Base-by-base conservation (phyloP, 1,140 invertebrate species). In the Ooceraea biroi region DNA sequence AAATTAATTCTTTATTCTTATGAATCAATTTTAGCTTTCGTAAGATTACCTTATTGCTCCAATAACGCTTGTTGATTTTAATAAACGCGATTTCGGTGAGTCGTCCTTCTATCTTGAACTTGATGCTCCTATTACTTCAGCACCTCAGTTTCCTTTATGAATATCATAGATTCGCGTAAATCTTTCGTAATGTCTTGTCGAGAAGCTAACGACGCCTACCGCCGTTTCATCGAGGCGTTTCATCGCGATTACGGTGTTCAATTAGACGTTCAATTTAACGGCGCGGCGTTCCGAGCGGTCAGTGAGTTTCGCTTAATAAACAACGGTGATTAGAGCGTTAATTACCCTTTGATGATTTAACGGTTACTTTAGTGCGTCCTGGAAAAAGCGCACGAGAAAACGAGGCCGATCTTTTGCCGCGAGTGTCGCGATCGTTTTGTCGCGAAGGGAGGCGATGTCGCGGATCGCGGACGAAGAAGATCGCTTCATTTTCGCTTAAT, bases 401-500 rank as follows among this genome's bases (percentile, higher is more conserved):
- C 65, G 65, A 78, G 63, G 5, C 63, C 48, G 76, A 55, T 22
- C 68, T 55, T 69, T 69, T 7, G 7, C 36, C 36, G 36, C 36
- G 36, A 36, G 36, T 36, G 36, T 3, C 30, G 63, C 63, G 76
- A 44, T 27, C 19, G 17, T 36, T 5, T n/a, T 65, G n/a, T n/a
- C 17, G 30, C 41, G 48, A 41, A 65, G 60, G 25, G 44, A 36
- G n/a, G 41, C 7, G 30, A 66, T 77, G 17, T 66, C 63, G 60
- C 48, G 74, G 19, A 46, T 46, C 57, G 10, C 44, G 25, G 44
- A 74, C 71, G 22, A 72, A 55, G 36, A n/a, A n/a, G 52, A 50
- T 44, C n/a, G 27, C 48, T 14, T 30, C 60, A 25, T 19, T n/a
- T 25, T 58, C 84, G 83, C 80, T 88, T 86, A 82, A 82, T 88